Conservation (phyloP, 2,888 invertebrate species). For the Schizotus pectinicornis region DNA sequence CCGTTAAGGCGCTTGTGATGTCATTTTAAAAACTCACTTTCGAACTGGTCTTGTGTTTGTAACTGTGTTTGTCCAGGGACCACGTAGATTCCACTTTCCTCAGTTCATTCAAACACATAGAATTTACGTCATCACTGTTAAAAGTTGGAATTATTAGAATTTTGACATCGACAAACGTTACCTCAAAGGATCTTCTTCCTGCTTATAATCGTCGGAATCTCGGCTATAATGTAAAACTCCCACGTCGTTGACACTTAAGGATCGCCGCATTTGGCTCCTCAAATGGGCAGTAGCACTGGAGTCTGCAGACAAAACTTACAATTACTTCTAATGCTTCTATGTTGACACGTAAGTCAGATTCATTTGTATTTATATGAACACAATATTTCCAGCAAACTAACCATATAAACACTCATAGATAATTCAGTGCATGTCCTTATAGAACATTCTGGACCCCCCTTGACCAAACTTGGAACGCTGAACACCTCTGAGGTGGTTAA, state of each 20-base stretch:
- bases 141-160: not conserved
- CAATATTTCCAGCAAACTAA: too few relatives aligned
- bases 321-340: too few relatives aligned
- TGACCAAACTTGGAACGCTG: too few relatives aligned
- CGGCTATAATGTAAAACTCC: not conserved
- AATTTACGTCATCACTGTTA: not conserved
- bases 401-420: too few relatives aligned
- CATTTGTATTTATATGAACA: too few relatives aligned
- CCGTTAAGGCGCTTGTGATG: constrained; percentile 2
- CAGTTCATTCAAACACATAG: not conserved
- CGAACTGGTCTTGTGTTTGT: not conserved
- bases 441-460: too few relatives aligned
- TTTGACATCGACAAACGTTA: not conserved
- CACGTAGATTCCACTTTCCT: not conserved
- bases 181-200: not conserved
- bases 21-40: not conserved
- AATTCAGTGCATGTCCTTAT: too few relatives aligned
- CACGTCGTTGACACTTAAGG: constrained; percentile 30
- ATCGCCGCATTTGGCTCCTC: constrained; percentile 23
- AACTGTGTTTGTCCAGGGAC: not conserved
- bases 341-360: too few relatives aligned
- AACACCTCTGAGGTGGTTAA: too few relatives aligned
- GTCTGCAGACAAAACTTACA: not conserved
- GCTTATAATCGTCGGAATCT: not conserved
- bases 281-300: not conserved